Conservation (phyloP, 2,888 invertebrate genomes). For the Artemia sinica region DNA sequence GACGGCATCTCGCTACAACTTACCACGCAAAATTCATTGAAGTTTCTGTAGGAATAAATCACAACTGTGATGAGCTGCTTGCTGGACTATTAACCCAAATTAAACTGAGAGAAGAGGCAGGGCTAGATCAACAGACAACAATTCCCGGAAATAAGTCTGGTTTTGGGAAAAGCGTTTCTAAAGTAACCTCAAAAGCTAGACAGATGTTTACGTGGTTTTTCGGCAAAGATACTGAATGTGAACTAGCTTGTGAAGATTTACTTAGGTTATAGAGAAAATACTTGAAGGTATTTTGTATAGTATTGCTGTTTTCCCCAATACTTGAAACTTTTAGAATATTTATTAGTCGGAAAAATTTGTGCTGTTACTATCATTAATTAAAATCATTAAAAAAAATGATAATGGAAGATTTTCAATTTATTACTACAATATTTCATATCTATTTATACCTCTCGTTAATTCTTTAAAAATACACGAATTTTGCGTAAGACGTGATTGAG, state of each 20-base stretch:
- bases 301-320: no score
- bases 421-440: no score
- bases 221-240: conserved; percentile 56
- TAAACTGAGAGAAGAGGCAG: conserved; percentile 47
- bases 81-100: conserved; percentile 84
- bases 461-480: no score
- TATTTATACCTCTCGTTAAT: no score
- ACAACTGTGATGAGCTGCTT: conserved; percentile 85
- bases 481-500: no score
- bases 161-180: conserved; percentile 61
- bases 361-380: no score
- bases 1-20: conserved; percentile 74
- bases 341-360: no score
- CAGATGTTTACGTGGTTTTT: conserved; percentile 82
- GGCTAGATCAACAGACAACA: conserved; percentile 38
- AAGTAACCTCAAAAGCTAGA: conserved; percentile 65
- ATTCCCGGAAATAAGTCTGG: conserved; percentile 45
- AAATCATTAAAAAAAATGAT: no score
- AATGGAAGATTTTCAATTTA: no score
- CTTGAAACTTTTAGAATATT: no score
- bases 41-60: conserved; percentile 87
- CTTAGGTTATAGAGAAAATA: not conserved
- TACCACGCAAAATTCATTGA: conserved; percentile 85
- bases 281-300: no score
- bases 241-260: conserved; percentile 29